Evolutionary conservation across 1,140 invertebrate genomes (phyloP), one percentile per base, ranked within the genome.

Genomic region (Heliconius nattereri): DNA sequence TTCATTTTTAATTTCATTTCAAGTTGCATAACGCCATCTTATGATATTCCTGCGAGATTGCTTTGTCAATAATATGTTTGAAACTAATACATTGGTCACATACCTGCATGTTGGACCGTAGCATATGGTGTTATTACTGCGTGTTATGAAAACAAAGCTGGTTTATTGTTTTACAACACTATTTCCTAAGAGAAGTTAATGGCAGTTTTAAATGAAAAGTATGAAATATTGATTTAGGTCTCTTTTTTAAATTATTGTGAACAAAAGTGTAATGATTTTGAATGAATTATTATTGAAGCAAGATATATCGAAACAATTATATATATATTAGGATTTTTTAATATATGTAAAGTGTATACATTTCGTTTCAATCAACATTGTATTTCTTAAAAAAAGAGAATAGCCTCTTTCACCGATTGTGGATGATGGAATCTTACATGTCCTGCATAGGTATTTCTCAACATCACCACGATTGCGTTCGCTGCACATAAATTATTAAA

Each of bases 1-100:
- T n/a, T n/a, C n/a, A n/a, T n/a, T n/a, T n/a, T n/a, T n/a, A n/a
- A n/a, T n/a, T n/a, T n/a, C 11, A 45, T 45, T 45, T 23, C 23
- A 66, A 66, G 9, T 29, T 66, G 26, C 60, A 66, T 66, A 66
- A 71, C 71, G 29, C 20, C 35, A 37, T 71, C 20, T 20, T 37
- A 71, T 71, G 32, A 71, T 71, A 71, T 71, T 71, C 71, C 71
- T 35, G 20, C 35, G 71, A 71, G 71, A 71, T 71, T 71, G 71
- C 35, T 71, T 37, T 71, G 71, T 71, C 71, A 37, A 71, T 71
- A 71, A 71, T 37, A 37, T 35, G 71, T 71, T 37, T 37, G 71
- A 71, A 37, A 71, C 71, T 71, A 71, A 71, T 71, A 71, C 29
- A 71, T 71, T 71, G 20, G 71, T 71, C 71, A 71, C 71, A 71